Evolutionary conservation across 2,113 vertebrate genomes (phyloP).

Genomic region (Falco punctatus): DNA sequence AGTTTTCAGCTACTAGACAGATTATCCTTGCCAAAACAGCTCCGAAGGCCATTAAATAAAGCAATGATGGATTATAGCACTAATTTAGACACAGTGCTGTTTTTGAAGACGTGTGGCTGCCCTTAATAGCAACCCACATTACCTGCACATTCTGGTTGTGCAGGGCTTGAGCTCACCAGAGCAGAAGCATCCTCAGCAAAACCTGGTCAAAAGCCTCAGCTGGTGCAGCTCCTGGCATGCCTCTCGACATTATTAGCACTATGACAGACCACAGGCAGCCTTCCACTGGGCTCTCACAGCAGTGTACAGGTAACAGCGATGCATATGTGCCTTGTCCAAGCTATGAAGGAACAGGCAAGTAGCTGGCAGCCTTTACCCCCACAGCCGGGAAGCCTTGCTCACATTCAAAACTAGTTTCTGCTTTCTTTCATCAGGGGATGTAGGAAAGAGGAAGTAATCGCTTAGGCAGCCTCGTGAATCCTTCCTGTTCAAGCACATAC

Average conservation of each 20-base stretch:
- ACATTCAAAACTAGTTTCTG: neutral
- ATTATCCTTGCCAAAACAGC: neutral
- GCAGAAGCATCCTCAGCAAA: neutral
- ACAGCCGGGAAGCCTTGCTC: neutral
- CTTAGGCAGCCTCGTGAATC: neutral
- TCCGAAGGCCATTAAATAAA: neutral
- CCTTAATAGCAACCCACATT: rapidly evolving
- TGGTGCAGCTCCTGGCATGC: neutral
- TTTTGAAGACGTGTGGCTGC: neutral
- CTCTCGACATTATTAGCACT: rapidly evolving
- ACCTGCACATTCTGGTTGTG: rapidly evolving
- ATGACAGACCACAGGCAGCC: neutral
- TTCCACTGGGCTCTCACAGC: rapidly evolving
- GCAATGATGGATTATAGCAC: neutral
- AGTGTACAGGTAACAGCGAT: no score
- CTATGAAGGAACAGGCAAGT: neutral
- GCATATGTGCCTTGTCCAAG: rapidly evolving
- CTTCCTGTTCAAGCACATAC: neutral
- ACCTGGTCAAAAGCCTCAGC: neutral
- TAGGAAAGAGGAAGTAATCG: neutral
- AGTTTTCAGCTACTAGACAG: neutral
- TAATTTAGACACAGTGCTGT: neutral
- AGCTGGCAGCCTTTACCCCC: neutral
- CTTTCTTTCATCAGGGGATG: neutral
- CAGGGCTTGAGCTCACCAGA: neutral